These are phyloP conservation scores for Drosophila triauraria DNA, from an alignment of 1,140 invertebrate species.

Conservation along the genomic window DNA sequence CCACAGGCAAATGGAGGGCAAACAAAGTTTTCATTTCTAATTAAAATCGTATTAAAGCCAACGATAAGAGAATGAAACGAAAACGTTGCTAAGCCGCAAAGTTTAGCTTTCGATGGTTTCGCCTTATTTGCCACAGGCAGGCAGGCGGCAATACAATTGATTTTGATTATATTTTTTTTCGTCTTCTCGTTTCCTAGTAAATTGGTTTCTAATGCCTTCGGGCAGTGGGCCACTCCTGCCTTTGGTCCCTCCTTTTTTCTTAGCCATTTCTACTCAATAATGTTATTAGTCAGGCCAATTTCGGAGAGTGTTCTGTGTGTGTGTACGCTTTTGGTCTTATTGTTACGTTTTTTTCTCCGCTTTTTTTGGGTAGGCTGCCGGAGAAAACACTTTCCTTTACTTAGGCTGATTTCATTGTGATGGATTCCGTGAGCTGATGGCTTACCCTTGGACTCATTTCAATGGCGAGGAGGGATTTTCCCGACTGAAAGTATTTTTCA, in stretches of 20 bases:
- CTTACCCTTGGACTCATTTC: slow-evolving; percentile 8
- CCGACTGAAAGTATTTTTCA: slow-evolving; percentile 8
- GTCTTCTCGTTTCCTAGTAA: slow-evolving; percentile 35
- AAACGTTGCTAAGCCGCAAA: slow-evolving; percentile 64
- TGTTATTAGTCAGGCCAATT: slow-evolving; percentile 77
- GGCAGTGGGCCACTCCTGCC: slow-evolving; percentile 23
- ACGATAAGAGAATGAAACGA: slow-evolving; percentile 45
- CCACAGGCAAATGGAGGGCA: slow-evolving; percentile 34
- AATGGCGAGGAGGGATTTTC: slow-evolving; percentile 16
- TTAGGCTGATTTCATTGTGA: slow-evolving; percentile 76
- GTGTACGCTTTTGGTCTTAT: slow-evolving; percentile 43
- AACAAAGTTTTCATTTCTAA: slow-evolving; percentile 63
- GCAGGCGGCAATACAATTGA: slow-evolving; percentile 63
- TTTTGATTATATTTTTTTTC: slow-evolving; percentile 65
- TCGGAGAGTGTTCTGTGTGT: slow-evolving; percentile 49
- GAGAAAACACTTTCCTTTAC: slow-evolving; percentile 64
- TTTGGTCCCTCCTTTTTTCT: slow-evolving; percentile 15
- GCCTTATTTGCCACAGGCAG: slow-evolving; percentile 11
- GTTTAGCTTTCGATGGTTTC: slow-evolving; percentile 54
- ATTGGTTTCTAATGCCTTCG: slow-evolving; percentile 64
- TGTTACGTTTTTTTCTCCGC: slow-evolving; percentile 32
- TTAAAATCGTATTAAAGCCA: slow-evolving; percentile 74
- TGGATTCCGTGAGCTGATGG: slow-evolving; percentile 64
- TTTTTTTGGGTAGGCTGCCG: not conserved
- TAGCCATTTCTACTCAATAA: slow-evolving; percentile 68